Base-by-base conservation (phyloP, 2,113 vertebrate species). In the Arenaria interpres region DNA sequence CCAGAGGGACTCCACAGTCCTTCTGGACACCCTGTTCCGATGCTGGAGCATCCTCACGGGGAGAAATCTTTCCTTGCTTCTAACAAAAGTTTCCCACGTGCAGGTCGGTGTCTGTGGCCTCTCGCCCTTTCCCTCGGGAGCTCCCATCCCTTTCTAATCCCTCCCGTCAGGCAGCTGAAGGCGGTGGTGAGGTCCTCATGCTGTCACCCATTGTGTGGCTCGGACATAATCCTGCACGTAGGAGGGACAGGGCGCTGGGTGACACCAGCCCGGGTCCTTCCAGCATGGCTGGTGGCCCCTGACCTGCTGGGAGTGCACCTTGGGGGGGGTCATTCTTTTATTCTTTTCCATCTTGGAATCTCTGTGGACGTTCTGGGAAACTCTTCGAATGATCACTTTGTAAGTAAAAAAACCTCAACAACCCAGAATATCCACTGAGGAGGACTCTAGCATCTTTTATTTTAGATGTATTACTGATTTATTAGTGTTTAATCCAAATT, bases 211-310 rank as follows among this genome's bases (percentile, higher is more conserved):
- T 10, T 1, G 3, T 0, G 0, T 30, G 66, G 27, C 33, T 54
- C 1, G 0, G 72, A 21, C 21, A 2, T 93, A 80, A 94, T 91
- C 57, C 90, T 48, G 3, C 0, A 1, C 0, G 22, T 66, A 51
- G 87, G 88, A 86, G 76, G 51, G 76, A 9, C 0, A 4, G 18
- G 20, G 5, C 9, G 5, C 45, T 74, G 85, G 53, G 35, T 22
- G 27, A 23, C 46, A 33, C 50, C 45, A 45, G 28, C 51, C 57
- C 3, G 2, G 4, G 51, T 51, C 66, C 51, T 71, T 62, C 2
- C 45, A 35, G 64, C 60, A 24, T 1, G 7, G 79, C 86, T 71
- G 11, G 56, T 20, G 15, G 4, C 14, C 12, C 64, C 68, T 39
- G 24, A 54, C 57, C 72, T 72, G 37, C 56, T 35, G 57, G 4